Evolutionary conservation across 2,113 vertebrate genomes (phyloP).

Genomic region (Actenoides lindsayi): DNA sequence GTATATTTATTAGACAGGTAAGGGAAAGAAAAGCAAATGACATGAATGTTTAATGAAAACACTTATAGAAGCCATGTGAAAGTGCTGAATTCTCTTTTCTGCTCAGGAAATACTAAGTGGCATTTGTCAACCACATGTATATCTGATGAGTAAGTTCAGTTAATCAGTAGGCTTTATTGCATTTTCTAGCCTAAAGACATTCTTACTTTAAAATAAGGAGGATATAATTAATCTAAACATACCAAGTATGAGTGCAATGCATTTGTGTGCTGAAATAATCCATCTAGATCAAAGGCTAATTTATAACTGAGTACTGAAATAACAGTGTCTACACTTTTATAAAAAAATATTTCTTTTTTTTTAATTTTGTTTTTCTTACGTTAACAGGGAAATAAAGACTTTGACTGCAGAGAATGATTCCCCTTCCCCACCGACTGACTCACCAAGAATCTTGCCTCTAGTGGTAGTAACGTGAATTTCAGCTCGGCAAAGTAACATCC

Average conservation of each 20-base stretch:
- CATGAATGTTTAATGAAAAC: slow-evolving; percentile 64
- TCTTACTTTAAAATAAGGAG: not conserved
- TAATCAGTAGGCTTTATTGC: slow-evolving; percentile 36
- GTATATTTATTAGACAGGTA: slow-evolving; percentile 58
- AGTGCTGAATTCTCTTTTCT: slow-evolving; percentile 29
- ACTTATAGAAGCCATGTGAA: slow-evolving; percentile 11
- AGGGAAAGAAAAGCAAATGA: slow-evolving; percentile 21
- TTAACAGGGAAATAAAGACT: not conserved
- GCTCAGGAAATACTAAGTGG: slow-evolving; percentile 16
- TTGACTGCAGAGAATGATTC: not conserved
- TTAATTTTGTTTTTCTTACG: not conserved
- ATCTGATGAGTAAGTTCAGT: slow-evolving; percentile 14
- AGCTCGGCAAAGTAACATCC: accelerated
- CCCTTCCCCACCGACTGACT: not conserved
- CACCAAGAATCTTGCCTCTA: not conserved
- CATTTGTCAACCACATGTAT: not conserved
- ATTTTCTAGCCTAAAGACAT: not conserved
- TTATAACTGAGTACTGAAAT: not conserved
- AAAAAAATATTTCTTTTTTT: not conserved
- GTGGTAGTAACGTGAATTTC: not conserved
- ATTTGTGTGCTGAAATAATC: not conserved
- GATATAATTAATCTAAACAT: not conserved
- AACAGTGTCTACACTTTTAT: not conserved
- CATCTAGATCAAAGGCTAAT: not conserved
- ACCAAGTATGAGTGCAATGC: not conserved